A percentile compares a stretch with the other conserved stretches of the same genome.
Conservation (phyloP, 30 jellyfish, hydroid and myxozoan genomes). For the Catostylus mosaicus region DNA sequence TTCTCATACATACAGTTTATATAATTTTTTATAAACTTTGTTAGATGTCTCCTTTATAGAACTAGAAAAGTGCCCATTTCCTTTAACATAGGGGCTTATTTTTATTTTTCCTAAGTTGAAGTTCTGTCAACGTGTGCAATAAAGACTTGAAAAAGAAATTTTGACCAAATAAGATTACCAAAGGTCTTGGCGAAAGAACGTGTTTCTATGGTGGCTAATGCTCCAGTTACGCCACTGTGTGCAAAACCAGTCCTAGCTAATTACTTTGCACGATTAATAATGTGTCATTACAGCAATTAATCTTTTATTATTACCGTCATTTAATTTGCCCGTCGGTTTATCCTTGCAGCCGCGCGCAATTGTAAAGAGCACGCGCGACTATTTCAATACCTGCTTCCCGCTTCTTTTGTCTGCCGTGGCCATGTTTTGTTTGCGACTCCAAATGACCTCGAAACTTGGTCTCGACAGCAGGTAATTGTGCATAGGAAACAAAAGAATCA, state of each 20-base stretch:
- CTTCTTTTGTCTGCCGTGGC: slow-evolving; percentile 9
- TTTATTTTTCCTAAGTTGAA: too few species aligned
- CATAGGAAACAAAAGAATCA: slow-evolving; percentile 37
- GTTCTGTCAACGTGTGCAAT: too few species aligned
- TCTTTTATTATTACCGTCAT: slow-evolving; percentile 3
- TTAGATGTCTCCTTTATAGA: too few species aligned
- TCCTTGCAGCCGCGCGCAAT: slow-evolving; percentile 9
- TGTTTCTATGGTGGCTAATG: too few species aligned
- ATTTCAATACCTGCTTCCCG: slow-evolving; percentile 17
- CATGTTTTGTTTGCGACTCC: slow-evolving; percentile 22
- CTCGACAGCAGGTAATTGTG: slow-evolving; percentile 19
- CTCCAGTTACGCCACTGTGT: too few species aligned
- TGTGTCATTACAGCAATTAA: not conserved
- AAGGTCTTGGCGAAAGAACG: too few species aligned
- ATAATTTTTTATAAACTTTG: too few species aligned
- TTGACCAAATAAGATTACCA: too few species aligned
- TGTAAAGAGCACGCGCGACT: slow-evolving; percentile 46
- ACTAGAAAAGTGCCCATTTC: too few species aligned
- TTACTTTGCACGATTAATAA: not conserved
- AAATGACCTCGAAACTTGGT: slow-evolving; percentile 41
- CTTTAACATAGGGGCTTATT: too few species aligned
- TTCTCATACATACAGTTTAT: too few species aligned
- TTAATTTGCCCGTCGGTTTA: not conserved
- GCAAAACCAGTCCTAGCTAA: not conserved
- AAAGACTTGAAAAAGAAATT: too few species aligned